Evolutionary conservation across 2,888 invertebrate genomes (phyloP), one percentile per base, ranked within the genome.

Genomic region (Petrophora chlorosata): DNA sequence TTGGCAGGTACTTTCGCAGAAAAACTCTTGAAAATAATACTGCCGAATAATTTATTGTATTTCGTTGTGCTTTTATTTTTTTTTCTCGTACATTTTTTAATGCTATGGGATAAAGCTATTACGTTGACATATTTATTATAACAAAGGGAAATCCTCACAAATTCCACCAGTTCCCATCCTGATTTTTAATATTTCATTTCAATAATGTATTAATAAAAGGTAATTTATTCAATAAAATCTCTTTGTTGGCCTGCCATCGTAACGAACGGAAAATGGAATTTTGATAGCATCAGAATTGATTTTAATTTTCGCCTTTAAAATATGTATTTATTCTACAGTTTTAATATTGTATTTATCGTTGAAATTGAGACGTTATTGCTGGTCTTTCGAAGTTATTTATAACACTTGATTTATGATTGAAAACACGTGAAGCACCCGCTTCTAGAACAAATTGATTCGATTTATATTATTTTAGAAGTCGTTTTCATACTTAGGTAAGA

Each of bases 161-260:
- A 9, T 5, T 8, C 26, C 28, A 16, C 3, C 40, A 10, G 16
- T 35, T 35, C 8, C 23, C 16, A 10, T 12, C 15, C 17, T 40
- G 10, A 44, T 28, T 50, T 44, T 50, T 38, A 50, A 50, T 68
- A 74, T 44, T 40, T 49, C 16, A 50, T 39, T 50, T 44, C 43
- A 50, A 44, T 50, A 50, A 50, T 23, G 39, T 43, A 85, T 83
- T 81, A 86, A 81, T 79, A 71, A 75, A 80, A 70, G 74, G 72
- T 80, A 80, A 87, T 84, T 84, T 87, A 86, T 87, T 85, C 86
- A 82, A 85, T 85, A 85, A 85, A 85, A 80, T 79, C 78, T 78
- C 81, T 81, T 82, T 79, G 78, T 78, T 77, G 70, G 75, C 68
- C 72, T 74, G 73, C 43, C 49, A 39, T 29, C 43, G 49, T 50